Percentiles rank a stretch among this genome's conserved stretches.
phyloP scores from a whole-genome alignment of 2,797 vertebrate species.

The Molossus molossus region DNA sequence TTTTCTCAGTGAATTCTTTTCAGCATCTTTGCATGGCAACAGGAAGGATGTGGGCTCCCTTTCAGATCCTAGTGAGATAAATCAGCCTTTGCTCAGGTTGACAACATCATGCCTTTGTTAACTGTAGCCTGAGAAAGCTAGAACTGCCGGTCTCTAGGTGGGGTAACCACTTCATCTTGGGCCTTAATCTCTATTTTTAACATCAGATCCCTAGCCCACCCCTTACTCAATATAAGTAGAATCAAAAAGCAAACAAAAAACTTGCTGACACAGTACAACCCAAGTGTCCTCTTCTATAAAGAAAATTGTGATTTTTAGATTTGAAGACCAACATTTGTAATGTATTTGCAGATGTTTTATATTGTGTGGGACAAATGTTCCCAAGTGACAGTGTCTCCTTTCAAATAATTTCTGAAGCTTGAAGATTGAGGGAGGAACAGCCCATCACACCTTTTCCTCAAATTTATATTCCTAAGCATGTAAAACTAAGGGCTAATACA shows the following conservation, averaged over 20 bases:
- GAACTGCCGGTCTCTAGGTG: conserved; percentile 68
- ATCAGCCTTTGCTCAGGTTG: conserved; percentile 83
- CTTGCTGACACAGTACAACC: neutral
- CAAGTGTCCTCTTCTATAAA: neutral
- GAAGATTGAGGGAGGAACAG: conserved; percentile 45
- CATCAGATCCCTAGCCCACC: neutral
- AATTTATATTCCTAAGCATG: neutral
- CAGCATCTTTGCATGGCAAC: conserved; percentile 88
- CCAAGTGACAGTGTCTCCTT: neutral
- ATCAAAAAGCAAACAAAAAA: neutral
- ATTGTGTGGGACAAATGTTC: neutral
- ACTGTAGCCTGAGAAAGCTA: conserved; percentile 84
- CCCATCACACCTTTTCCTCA: neutral
- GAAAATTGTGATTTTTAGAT: conserved; percentile 43
- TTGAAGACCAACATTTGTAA: neutral
- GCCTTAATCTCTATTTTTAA: conserved; percentile 50
- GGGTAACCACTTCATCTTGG: conserved; percentile 69
- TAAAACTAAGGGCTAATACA: neutral
- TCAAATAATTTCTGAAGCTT: conserved; percentile 68
- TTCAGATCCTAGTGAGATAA: conserved; percentile 90
- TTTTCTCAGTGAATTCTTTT: conserved; percentile 89
- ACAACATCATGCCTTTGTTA: conserved; percentile 85
- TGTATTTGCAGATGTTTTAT: neutral
- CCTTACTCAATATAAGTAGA: conserved; percentile 20
- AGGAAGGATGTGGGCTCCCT: conserved; percentile 91